These are phyloP conservation scores for Leptinotarsa undecemlineata DNA, from an alignment of 1,140 invertebrate species.

Conservation along the genomic window DNA sequence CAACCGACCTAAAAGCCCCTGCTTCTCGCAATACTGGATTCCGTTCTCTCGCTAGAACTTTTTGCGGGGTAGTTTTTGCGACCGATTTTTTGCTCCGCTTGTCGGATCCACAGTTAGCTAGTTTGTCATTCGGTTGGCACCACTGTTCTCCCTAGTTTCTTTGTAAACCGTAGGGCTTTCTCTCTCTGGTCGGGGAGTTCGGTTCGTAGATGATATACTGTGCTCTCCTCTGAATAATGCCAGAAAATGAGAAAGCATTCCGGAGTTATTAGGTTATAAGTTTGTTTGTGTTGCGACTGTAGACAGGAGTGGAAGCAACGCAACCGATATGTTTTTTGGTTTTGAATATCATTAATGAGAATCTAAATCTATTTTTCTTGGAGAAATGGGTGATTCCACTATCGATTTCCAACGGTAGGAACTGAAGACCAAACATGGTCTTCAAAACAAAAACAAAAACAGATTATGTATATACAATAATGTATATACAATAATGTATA, in stretches of 20 bases:
- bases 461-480: too few species aligned
- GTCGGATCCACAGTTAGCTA: conserved; percentile 55
- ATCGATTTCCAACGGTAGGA: too few species aligned
- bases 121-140: conserved; percentile 54
- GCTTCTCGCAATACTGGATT: conserved; percentile 42
- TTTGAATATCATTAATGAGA: too few species aligned
- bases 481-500: too few species aligned
- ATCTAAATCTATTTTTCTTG: too few species aligned
- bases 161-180: conserved; percentile 33
- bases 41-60: conserved; percentile 41
- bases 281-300: background rate
- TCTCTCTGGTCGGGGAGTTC: background rate
- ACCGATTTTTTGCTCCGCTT: conserved; percentile 45
- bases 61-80: conserved; percentile 47
- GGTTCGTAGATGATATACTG: conserved; percentile 9
- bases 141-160: conserved; percentile 40
- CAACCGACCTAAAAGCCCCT: conserved; percentile 32
- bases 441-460: too few species aligned
- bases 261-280: background rate
- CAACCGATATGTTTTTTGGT: too few species aligned
- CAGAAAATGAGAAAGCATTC: conserved; percentile 1
- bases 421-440: too few species aligned
- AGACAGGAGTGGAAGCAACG: background rate
- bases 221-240: conserved; percentile 2
- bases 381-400: too few species aligned